Conservation (phyloP, 2,888 invertebrate genomes). For the Auanema freiburgensis region DNA sequence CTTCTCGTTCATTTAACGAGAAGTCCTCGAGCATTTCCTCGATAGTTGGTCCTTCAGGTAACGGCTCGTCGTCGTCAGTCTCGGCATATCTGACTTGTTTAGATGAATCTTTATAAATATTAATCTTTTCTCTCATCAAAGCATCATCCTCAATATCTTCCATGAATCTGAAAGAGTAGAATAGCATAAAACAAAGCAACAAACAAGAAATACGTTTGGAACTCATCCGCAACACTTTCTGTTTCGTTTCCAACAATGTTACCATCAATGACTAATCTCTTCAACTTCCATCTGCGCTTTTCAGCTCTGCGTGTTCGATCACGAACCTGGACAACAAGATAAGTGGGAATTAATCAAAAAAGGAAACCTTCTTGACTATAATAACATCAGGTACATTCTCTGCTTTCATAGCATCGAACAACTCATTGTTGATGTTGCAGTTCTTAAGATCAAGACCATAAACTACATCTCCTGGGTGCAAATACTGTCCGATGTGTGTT, state of each 20-base stretch:
- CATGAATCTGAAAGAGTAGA: slow-evolving; percentile 72
- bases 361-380: slow-evolving; percentile 81
- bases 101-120: slow-evolving; percentile 89
- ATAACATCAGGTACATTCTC: slow-evolving; percentile 83
- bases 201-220: slow-evolving; percentile 36
- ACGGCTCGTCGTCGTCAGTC: slow-evolving; percentile 68
- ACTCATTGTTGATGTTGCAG: slow-evolving; percentile 85
- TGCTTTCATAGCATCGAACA: slow-evolving; percentile 79
- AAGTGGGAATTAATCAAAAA: too few species aligned
- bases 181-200: slow-evolving; percentile 48
- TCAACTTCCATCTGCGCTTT: slow-evolving; percentile 84
- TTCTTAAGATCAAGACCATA: slow-evolving; percentile 86
- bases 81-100: too few species aligned
- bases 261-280: slow-evolving; percentile 75
- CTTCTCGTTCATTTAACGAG: slow-evolving; percentile 72
- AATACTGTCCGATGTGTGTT: slow-evolving; percentile 89
- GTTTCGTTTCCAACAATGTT: slow-evolving; percentile 63
- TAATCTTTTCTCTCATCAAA: slow-evolving; percentile 83
- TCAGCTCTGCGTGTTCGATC: slow-evolving; percentile 75
- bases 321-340: slow-evolving; percentile 41
- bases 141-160: slow-evolving; percentile 96
- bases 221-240: slow-evolving; percentile 65
- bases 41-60: slow-evolving; percentile 77
- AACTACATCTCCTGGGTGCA: slow-evolving; percentile 89
- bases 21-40: slow-evolving; percentile 93